phyloP scores from a whole-genome alignment of 1,140 invertebrate genomes.

The Ridgeia piscesae region DNA sequence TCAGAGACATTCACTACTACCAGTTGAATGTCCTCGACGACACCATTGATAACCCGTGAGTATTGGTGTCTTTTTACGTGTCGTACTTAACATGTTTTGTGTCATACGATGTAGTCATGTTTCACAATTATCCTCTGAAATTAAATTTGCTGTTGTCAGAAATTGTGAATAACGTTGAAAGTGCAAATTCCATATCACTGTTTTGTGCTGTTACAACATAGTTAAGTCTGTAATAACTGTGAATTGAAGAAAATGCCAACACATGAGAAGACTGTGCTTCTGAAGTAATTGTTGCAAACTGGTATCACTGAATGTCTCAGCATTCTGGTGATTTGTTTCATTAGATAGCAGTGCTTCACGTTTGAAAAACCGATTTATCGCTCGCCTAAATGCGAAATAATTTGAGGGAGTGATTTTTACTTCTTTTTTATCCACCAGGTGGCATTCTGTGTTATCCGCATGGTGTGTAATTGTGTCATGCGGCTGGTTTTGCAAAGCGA shows the following conservation, averaged over 20 bases:
- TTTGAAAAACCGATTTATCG: too few relatives aligned
- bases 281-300: background rate
- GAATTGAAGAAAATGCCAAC: background rate
- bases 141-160: background rate
- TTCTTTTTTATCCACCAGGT: too few relatives aligned
- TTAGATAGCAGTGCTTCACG: too few relatives aligned
- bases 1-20: conserved; percentile 60
- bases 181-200: background rate
- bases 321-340: too few relatives aligned
- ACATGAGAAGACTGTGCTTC: background rate
- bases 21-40: conserved; percentile 60
- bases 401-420: too few relatives aligned
- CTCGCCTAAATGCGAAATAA: too few relatives aligned
- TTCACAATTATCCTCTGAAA: background rate
- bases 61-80: conserved; percentile 18
- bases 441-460: too few relatives aligned
- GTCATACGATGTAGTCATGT: background rate
- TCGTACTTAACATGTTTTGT: background rate
- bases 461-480: too few relatives aligned
- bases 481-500: too few relatives aligned
- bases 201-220: too few relatives aligned
- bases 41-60: conserved; percentile 63
- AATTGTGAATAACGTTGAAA: background rate
- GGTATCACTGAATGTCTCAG: background rate
- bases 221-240: background rate